Evolutionary conservation across 2,797 vertebrate species (phyloP).

Genomic region (Notolabrus celidotus): DNA sequence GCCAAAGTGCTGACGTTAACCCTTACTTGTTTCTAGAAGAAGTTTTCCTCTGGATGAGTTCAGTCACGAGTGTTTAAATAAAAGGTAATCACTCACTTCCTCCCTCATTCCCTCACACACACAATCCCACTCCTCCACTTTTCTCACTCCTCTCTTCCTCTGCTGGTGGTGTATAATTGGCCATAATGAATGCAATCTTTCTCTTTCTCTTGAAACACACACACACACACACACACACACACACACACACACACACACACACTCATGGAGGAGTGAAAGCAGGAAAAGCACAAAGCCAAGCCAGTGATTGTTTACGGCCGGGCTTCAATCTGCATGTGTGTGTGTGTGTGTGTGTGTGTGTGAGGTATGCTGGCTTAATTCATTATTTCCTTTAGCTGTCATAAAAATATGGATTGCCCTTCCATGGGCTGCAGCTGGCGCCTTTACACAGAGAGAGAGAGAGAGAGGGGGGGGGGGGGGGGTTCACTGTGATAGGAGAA

Average conservation of each 20-base stretch:
- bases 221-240: background rate
- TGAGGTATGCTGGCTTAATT: constrained; percentile 30
- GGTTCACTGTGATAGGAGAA: constrained; percentile 49
- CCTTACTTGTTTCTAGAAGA: background rate
- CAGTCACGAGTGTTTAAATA: constrained; percentile 7
- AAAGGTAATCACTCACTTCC: constrained; percentile 21
- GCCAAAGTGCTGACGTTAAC: constrained; percentile 36
- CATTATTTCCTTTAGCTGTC: constrained; percentile 54
- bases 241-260: background rate
- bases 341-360: too few species aligned
- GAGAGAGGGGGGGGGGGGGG: constrained; percentile 9
- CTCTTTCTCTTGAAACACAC: background rate
- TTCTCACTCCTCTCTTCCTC: background rate
- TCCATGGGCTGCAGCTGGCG: constrained; percentile 51
- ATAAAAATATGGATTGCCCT: constrained; percentile 57
- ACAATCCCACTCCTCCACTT: background rate
- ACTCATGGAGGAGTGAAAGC: too few species aligned
- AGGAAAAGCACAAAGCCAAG: background rate
- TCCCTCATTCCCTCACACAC: background rate
- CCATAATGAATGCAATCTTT: background rate
- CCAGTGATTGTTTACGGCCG: background rate
- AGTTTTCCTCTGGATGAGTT: background rate
- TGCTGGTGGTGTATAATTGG: background rate
- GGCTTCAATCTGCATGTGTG: constrained; percentile 21
- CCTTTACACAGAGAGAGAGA: constrained; percentile 30